Evolutionary conservation across 2,797 vertebrate genomes (phyloP), one percentile per base, ranked within the genome.

Genomic region (Morelia viridis): DNA sequence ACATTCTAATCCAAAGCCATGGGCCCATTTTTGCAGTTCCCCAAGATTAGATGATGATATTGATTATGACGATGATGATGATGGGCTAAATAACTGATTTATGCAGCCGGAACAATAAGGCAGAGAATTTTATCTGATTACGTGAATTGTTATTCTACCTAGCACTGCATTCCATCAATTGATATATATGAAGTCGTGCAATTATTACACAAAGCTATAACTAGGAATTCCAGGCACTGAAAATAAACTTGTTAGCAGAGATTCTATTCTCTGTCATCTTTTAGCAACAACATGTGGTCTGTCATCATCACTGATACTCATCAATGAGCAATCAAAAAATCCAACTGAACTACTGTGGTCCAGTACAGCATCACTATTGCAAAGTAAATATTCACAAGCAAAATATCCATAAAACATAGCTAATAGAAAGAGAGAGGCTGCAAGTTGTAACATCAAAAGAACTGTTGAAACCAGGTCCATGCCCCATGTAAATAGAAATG

Each of bases 381-480:
- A 17, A 92, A 56, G 85, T 5, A 0, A 8, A 94, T 90, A 68
- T 1, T 5, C 19, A 92, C 1, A 60, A n/a, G 6, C 53, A 88
- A 46, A 10, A 85, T 19, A n/a, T 0, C 7, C 88, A 2, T 91
- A 86, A 89, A 35, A 0, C 1, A 12, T n/a, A 17, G 17, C 71
- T 68, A 88, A 11, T n/a, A 60, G 1, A 61, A 89, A 91, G 91
- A 65, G 88, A 83, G 0, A 85, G 53, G 35, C n/a, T 83, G n/a
- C 13, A 95, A 93, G 91, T 4, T 46, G 84, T 89, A 92, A 89
- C 46, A 58, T 15, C 56, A 57, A 92, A 90, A 93, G 41, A 94
- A 85, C 24, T 88, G 15, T 61, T 92, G 65, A 93, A 95, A 94
- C 5, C 31, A 85, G 10, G 24, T 86, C 8, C 68, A 64, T 15